phyloP scores from a whole-genome alignment of 2,888 invertebrate genomes.

The Fragum sueziense region DNA sequence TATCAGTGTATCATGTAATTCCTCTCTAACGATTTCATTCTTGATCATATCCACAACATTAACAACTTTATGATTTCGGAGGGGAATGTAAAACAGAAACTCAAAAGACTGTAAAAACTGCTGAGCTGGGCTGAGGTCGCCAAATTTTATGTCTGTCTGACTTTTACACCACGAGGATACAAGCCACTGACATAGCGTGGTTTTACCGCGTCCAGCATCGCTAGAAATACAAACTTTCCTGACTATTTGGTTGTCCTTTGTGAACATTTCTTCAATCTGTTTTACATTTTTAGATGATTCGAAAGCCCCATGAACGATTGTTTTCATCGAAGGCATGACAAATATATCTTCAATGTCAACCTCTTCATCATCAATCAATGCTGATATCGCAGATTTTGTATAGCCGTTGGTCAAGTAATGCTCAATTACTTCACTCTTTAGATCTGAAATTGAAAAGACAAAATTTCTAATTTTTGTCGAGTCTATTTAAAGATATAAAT shows the following conservation, averaged over 20 bases:
- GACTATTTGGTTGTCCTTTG: not conserved
- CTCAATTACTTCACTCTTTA: not conserved
- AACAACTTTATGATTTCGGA: not conserved
- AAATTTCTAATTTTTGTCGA: too few relatives aligned
- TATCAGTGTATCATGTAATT: not conserved
- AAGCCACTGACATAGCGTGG: not conserved
- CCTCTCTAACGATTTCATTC: not conserved
- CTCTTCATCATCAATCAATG: not conserved
- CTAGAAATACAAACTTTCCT: constrained; percentile 5
- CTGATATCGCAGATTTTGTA: not conserved
- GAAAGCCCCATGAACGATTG: not conserved
- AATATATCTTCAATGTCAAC: constrained; percentile 1
- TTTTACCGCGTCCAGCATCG: not conserved
- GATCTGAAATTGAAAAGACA: not conserved
- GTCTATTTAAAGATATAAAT: too few relatives aligned
- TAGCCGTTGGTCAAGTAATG: not conserved
- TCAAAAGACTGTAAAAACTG: not conserved
- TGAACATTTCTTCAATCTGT: not conserved
- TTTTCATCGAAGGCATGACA: constrained; percentile 3
- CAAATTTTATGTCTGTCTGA: not conserved
- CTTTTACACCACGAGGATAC: constrained; percentile 4
- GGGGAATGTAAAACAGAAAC: not conserved
- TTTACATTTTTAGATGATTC: not conserved
- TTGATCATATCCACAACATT: constrained; percentile 15
- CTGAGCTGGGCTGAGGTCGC: not conserved